Base-by-base conservation (phyloP, 2,888 invertebrate genomes). In the Dolichopus griseipennis region DNA sequence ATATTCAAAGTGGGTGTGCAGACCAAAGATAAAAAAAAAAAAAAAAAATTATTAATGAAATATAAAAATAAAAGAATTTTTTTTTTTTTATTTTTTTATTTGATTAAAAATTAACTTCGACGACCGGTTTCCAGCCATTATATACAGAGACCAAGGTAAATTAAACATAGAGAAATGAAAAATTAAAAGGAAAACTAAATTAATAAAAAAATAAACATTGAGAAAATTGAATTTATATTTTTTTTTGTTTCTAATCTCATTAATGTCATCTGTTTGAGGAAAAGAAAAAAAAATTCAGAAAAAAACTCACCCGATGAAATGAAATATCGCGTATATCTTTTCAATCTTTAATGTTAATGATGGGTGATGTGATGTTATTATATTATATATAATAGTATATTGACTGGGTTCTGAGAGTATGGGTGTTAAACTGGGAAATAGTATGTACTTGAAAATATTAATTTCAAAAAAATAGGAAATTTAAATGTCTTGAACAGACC, bases 11-110 rank as follows among this genome's bases (percentile, higher is more conserved):
- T 63, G 63, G 63, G 63, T 27, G 63, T 63, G 63, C 63, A 63
- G 63, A 63, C 63, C 63, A 63, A 63, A 63, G 63, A 63, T 63
- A 63, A 63, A 63, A 63, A 62, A 62, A 62, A 61, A 27, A 27
- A 27, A 27, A 27, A 27, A 62, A 62, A 62, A 22, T 18, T 52
- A 52, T 52, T 52, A 52, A 52, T 52, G 52, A 52, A 52, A 52
- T 52, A 52, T 37, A 52, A n/a, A 52, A 52, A n/a, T 18, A 52
- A 52, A 2, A 6, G 52, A 12, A 12, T n/a, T 15, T 52, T 52
- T 52, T 52, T 52, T 18, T 43, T 12, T 43, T 3, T 12, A 15
- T 43, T 43, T 43, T 52, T 52, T 52, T 52, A 52, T 52, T 52
- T 52, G 52, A 52, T 52, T 52, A 52, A 52, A 52, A 52, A 52